phyloP scores from a whole-genome alignment of 2,113 vertebrate species.

The Willisornis vidua region DNA sequence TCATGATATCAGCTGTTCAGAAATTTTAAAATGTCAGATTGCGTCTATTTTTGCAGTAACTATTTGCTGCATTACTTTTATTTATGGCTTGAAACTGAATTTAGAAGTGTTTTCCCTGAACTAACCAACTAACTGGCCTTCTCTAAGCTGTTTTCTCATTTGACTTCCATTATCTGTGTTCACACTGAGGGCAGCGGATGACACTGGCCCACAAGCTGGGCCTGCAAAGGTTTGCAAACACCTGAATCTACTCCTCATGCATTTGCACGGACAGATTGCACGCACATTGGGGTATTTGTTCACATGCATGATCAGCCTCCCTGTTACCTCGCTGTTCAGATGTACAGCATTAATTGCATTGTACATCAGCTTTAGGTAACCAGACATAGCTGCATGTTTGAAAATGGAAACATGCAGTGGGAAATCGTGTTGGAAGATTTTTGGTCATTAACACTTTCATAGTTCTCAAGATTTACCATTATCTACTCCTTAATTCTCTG shows the following conservation, averaged over 20 bases:
- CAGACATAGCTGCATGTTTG: background rate
- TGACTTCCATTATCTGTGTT: background rate
- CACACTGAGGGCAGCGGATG: background rate
- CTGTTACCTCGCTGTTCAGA: background rate
- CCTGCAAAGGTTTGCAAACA: background rate
- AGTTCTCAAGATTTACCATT: background rate
- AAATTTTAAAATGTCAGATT: background rate
- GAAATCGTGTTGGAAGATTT: constrained; percentile 5
- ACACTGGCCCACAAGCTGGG: background rate
- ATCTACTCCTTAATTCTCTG: background rate
- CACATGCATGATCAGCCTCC: background rate
- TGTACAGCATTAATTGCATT: background rate
- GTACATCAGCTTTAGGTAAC: background rate
- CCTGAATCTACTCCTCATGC: background rate
- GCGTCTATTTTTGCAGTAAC: constrained; percentile 1
- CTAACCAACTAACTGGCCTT: background rate
- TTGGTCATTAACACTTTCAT: background rate
- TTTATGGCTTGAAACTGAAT: constrained; percentile 11
- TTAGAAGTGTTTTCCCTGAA: constrained; percentile 20
- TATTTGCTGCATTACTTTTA: background rate
- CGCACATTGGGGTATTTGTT: background rate
- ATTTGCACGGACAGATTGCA: background rate
- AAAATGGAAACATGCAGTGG: background rate
- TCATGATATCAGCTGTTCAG: background rate
- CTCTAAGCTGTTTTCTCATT: background rate